Base-by-base conservation (phyloP, 1,140 invertebrate genomes). In the Drosophila asahinai region DNA sequence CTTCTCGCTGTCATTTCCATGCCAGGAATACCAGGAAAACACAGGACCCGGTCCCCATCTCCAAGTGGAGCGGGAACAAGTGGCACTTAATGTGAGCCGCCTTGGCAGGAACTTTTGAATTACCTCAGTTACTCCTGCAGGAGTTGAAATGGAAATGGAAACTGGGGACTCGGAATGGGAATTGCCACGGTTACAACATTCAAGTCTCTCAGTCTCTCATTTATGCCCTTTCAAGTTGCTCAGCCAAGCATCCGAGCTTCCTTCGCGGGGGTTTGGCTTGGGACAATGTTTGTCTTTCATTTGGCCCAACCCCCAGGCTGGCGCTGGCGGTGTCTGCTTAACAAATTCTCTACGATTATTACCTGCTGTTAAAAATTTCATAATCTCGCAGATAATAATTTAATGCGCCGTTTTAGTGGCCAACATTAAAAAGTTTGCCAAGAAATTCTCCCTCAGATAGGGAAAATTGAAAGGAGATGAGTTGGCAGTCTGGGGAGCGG, bases 321-420 rank as follows among this genome's bases (percentile, higher is more conserved):
- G 43, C 33, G 48, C 51, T 36, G 43, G 43, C 33, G 48, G 75
- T 66, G 72, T 77, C 65, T 67, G 72, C 67, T 87, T 75, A 74
- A 80, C 78, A 80, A 80, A 80, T 80, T 80, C 77, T 80, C 86
- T 84, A 86, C 86, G 86, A 90, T 89, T 89, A 89, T 89, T 90
- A 89, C 86, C 86, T 89, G 86, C 86, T 89, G 86, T 89, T 90
- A 89, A 89, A 89, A 89, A 89, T 89, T 89, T 86, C 86, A 89
- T 89, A 89, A 89, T 89, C 86, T 90, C 54, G 47, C 81, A 90
- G 86, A 89, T 89, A 89, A 90, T 89, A 89, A 90, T 89, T 89
- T 89, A 89, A 89, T 89, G 86, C 80, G 82, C 43, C 66, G 70
- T 77, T 89, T 89, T 90, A 89, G 86, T 89, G 78, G 86, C 64